A percentile compares a stretch with the other conserved stretches of the same genome.
Conservation (phyloP, 2,113 vertebrate genomes). For the Steatornis caripensis region DNA sequence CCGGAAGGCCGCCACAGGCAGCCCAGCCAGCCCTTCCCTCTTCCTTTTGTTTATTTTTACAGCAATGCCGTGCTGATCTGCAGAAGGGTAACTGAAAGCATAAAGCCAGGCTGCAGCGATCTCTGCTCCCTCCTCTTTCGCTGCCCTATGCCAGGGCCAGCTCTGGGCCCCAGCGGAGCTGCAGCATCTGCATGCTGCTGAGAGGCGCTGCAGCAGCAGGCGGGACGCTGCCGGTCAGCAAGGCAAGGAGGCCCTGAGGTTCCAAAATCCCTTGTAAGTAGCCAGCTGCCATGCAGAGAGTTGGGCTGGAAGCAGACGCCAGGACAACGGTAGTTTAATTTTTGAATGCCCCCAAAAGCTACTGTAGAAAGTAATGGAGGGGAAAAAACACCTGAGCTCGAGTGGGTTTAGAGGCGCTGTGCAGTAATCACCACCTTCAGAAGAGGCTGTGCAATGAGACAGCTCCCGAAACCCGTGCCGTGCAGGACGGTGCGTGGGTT, state of each 20-base stretch:
- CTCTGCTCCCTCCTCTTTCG: neutral
- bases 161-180: accelerated
- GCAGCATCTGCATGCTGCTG: accelerated
- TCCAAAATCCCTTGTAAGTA: neutral
- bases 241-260: neutral
- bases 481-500: accelerated
- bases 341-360: neutral
- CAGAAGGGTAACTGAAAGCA: accelerated
- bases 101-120: neutral
- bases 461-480: neutral
- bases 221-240: accelerated
- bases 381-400: neutral
- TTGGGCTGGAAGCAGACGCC: neutral
- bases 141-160: neutral
- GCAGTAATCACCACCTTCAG: accelerated
- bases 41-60: neutral
- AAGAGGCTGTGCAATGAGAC: neutral
- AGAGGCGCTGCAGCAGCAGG: neutral
- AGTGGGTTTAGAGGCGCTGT: neutral
- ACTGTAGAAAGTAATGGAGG: neutral
- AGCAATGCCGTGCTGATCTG: neutral
- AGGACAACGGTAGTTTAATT: neutral
- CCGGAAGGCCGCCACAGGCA: accelerated
- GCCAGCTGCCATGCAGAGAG: neutral
- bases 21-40: neutral